Percentiles rank a stretch among this genome's conserved stretches.
These are phyloP conservation scores for Psilanteris sp. DNA, from an alignment of 1,140 invertebrate genomes.

Conservation along the genomic window DNA sequence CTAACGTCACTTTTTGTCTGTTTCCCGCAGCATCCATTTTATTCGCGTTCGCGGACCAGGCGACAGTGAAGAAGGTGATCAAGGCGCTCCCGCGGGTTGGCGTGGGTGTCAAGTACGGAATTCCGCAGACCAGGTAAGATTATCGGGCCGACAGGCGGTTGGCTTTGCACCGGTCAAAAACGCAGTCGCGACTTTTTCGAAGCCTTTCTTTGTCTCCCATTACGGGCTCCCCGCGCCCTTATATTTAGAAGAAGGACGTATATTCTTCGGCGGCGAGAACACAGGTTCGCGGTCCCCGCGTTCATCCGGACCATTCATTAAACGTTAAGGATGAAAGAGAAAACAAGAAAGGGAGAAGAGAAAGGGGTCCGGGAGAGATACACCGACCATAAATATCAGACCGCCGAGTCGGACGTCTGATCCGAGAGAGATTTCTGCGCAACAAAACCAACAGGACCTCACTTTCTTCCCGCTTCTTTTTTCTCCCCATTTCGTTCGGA, in stretches of 20 bases:
- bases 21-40: slow-evolving; percentile 93
- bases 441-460: slow-evolving; percentile 67
- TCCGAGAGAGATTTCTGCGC: slow-evolving; percentile 71
- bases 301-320: slow-evolving; percentile 76
- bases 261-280: slow-evolving; percentile 74
- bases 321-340: slow-evolving; percentile 67
- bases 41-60: slow-evolving; percentile 98
- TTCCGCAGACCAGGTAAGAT: slow-evolving; percentile 94
- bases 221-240: slow-evolving; percentile 20
- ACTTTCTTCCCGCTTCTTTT: slow-evolving; percentile 49
- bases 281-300: slow-evolving; percentile 74
- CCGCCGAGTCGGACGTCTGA: slow-evolving; percentile 73
- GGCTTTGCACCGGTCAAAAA: slow-evolving; percentile 21
- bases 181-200: slow-evolving; percentile 27
- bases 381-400: slow-evolving; percentile 78
- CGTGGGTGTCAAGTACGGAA: slow-evolving; percentile 99
- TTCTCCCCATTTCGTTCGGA: too few species aligned
- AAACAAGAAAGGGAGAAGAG: slow-evolving; percentile 54
- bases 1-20: slow-evolving; percentile 67
- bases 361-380: slow-evolving; percentile 70
- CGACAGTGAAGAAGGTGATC: slow-evolving; percentile 98
- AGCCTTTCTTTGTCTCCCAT: slow-evolving; percentile 37
- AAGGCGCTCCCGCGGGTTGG: slow-evolving; percentile 98
- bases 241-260: slow-evolving; percentile 23
- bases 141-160: slow-evolving; percentile 17